These are phyloP conservation scores for Muscicapa adusta DNA, from an alignment of 2,113 vertebrate genomes.

Conservation along the genomic window DNA sequence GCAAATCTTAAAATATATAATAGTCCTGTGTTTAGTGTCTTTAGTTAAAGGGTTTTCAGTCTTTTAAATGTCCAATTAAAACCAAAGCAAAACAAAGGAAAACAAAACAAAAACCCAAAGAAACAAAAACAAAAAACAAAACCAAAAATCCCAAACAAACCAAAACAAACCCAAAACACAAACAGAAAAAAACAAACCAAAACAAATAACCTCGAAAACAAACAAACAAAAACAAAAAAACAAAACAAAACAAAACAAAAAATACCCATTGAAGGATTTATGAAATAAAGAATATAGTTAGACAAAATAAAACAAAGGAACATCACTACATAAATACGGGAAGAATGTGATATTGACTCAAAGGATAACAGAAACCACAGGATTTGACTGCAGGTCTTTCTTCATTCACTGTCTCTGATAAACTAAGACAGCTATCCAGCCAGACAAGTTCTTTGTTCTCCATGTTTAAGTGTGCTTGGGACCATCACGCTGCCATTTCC, in stretches of 20 bases:
- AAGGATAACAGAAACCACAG: background rate
- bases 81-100: background rate
- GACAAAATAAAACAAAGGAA: background rate
- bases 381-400: background rate
- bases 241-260: background rate
- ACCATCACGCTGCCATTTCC: background rate
- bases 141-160: accelerated
- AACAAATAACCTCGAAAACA: background rate
- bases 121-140: background rate
- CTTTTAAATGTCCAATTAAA: background rate
- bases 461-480: background rate
- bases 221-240: too few relatives aligned
- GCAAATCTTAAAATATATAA: background rate
- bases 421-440: background rate
- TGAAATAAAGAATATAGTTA: background rate
- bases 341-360: background rate
- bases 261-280: background rate
- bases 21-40: background rate
- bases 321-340: background rate
- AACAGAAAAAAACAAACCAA: too few relatives aligned
- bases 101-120: too few relatives aligned
- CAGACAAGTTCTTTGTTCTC: background rate
- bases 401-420: background rate
- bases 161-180: background rate
- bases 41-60: background rate